Evolutionary conservation across 1,140 invertebrate genomes (phyloP).

Genomic region (Drosophila willistoni): DNA sequence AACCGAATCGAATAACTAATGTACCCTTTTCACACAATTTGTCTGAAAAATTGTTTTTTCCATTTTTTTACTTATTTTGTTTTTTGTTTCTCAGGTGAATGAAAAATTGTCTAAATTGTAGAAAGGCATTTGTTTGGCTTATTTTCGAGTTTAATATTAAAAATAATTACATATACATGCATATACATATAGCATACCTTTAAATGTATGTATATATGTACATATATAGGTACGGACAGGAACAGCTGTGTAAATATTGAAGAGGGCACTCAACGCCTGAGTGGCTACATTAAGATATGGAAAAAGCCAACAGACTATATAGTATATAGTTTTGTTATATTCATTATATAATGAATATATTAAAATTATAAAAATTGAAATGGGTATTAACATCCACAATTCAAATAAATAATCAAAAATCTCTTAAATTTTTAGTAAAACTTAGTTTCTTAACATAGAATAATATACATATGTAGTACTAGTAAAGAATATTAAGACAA

Average conservation of each 20-base stretch:
- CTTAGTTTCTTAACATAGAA: too few species aligned
- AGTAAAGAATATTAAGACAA: too few species aligned
- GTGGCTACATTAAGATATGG: slow-evolving; percentile 7
- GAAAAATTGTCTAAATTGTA: slow-evolving; percentile 7
- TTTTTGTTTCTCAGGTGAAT: slow-evolving; percentile 3
- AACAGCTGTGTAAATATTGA: slow-evolving; percentile 19
- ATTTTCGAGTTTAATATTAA: slow-evolving; percentile 14
- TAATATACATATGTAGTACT: too few species aligned
- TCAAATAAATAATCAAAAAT: too few species aligned
- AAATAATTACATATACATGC: slow-evolving; percentile 7
- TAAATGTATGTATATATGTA: not conserved
- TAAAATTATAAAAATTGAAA: slow-evolving; percentile 8
- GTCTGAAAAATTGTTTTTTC: slow-evolving; percentile 1
- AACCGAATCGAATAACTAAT: too few species aligned
- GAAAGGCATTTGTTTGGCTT: slow-evolving; percentile 6
- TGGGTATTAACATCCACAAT: too few species aligned
- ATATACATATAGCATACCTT: not conserved
- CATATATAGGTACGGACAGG: not conserved
- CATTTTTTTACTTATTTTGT: not conserved
- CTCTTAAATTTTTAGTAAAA: too few species aligned
- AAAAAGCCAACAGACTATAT: slow-evolving; percentile 18
- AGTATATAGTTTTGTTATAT: too few species aligned
- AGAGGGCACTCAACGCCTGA: slow-evolving; percentile 19
- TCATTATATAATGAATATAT: slow-evolving; percentile 4
- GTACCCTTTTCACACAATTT: not conserved